A percentile compares a stretch with the other conserved stretches of the same genome.
These are phyloP conservation scores for Drosophila antonietae DNA, from an alignment of 2,888 invertebrate species.

Conservation along the genomic window DNA sequence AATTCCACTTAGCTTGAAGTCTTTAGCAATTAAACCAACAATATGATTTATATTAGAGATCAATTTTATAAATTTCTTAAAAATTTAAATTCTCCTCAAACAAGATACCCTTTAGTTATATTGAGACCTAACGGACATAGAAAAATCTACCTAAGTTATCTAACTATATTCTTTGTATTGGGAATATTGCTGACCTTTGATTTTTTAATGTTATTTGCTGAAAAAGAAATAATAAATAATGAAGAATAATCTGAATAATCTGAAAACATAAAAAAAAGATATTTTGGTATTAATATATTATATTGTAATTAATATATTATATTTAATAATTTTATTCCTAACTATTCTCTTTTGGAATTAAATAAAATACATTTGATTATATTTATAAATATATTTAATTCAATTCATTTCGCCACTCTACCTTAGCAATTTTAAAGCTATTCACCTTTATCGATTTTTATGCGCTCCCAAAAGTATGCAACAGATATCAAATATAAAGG, in stretches of 20 bases:
- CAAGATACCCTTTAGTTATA: neutral
- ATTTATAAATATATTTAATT: neutral
- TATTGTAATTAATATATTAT: no score
- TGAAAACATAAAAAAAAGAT: no score
- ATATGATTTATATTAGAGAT: neutral
- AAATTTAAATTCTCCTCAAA: neutral
- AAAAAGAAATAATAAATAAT: no score
- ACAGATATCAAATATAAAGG: neutral
- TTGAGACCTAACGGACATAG: no score
- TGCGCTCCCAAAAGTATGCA: constrained; percentile 6
- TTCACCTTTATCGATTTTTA: neutral
- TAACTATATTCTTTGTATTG: no score
- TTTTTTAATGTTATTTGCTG: no score
- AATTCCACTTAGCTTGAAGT: neutral
- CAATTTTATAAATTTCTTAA: neutral
- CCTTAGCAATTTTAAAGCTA: neutral
- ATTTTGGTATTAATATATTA: no score
- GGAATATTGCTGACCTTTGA: no score
- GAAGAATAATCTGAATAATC: no score
- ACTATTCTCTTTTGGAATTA: neutral
- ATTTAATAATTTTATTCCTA: no score
- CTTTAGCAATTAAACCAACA: neutral
- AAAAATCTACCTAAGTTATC: no score
- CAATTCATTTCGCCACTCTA: no score
- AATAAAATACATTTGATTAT: neutral